These are phyloP conservation scores for Anolis sagrei DNA, from an alignment of 2,113 vertebrate genomes.

Conservation along the genomic window DNA sequence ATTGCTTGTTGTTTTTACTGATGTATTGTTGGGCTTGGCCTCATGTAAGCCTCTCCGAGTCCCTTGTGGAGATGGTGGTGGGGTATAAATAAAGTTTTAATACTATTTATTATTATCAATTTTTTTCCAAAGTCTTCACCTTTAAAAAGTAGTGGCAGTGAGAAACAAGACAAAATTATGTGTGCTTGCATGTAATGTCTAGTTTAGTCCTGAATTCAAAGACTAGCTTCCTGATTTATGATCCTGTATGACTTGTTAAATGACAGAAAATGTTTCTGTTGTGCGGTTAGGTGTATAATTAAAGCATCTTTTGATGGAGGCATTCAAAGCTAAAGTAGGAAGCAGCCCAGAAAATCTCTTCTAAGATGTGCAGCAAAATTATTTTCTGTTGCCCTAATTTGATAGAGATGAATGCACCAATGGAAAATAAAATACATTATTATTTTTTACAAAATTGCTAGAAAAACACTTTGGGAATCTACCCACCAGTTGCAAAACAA, in stretches of 20 bases:
- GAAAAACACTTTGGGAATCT: neutral
- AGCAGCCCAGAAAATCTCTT: neutral
- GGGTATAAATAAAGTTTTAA: too few relatives aligned
- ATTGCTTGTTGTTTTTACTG: too few relatives aligned
- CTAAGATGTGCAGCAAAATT: neutral
- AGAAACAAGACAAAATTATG: too few relatives aligned
- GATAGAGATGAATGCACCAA: neutral
- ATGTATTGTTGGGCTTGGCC: too few relatives aligned
- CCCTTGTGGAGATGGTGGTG: too few relatives aligned
- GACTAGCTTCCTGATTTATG: neutral
- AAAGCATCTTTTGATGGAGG: neutral
- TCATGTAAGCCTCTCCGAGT: too few relatives aligned
- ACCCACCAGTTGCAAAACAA: too few relatives aligned
- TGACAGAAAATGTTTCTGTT: neutral
- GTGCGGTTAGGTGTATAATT: neutral
- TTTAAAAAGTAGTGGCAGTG: neutral
- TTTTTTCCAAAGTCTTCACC: neutral
- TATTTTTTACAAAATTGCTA: neutral
- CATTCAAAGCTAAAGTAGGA: neutral
- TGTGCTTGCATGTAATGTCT: neutral
- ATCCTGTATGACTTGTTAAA: neutral
- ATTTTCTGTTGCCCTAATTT: neutral
- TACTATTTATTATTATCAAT: too few relatives aligned
- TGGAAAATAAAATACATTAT: neutral
- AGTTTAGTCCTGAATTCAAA: neutral